Conservation (phyloP, 2,113 vertebrate genomes). For the Vireo altiloquus region DNA sequence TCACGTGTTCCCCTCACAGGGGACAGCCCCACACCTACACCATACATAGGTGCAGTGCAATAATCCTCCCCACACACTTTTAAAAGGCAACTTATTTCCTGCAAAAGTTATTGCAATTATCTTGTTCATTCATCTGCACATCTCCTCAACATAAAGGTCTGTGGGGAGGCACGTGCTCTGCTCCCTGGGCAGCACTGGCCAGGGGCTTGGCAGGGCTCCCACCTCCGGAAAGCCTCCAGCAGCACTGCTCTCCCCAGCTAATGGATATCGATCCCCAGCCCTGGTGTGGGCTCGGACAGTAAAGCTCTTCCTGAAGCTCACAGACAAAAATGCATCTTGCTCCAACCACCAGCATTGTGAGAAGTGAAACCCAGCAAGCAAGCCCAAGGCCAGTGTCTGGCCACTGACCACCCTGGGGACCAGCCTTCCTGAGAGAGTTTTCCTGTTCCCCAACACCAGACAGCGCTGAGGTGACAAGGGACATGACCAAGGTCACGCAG, state of each 20-base stretch:
- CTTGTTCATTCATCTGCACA: not conserved
- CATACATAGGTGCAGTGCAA: accelerated
- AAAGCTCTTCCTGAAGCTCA: not conserved
- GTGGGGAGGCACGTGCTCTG: accelerated
- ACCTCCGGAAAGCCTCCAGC: not conserved
- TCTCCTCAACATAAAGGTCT: not conserved
- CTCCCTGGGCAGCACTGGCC: not conserved
- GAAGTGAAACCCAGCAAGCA: not conserved
- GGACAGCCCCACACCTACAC: not conserved
- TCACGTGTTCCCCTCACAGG: not conserved
- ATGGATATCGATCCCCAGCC: slow-evolving; percentile 63
- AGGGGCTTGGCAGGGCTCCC: slow-evolving; percentile 32
- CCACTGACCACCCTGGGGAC: not conserved
- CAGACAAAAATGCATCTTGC: not conserved
- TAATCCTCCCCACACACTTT: not conserved
- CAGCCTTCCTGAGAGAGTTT: not conserved
- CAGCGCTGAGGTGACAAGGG: not conserved
- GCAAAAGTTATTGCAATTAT: not conserved
- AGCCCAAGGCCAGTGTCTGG: not conserved
- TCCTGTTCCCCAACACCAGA: not conserved
- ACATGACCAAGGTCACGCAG: not conserved
- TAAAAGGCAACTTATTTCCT: not conserved
- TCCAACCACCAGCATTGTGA: not conserved
- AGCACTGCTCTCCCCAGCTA: slow-evolving; percentile 17
- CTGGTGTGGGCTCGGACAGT: not conserved